phyloP scores from a whole-genome alignment of 1,140 invertebrate genomes.

The Holcopasites calliopsidis region DNA sequence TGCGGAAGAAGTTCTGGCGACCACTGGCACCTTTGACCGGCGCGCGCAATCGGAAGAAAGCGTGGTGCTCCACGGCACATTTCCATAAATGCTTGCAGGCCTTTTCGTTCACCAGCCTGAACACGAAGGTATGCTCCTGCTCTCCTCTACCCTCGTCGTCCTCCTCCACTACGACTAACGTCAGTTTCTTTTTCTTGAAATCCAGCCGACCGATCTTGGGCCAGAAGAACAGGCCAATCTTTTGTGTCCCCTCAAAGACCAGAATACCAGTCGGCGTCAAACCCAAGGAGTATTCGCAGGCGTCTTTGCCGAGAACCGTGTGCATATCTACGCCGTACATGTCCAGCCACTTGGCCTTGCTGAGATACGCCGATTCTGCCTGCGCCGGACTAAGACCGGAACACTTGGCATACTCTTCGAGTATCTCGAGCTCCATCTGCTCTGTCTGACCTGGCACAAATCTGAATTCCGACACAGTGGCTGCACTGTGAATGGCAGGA shows the following conservation, averaged over 20 bases:
- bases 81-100: constrained; percentile 99
- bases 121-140: constrained; percentile 94
- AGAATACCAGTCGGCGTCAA: constrained; percentile 98
- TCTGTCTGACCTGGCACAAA: constrained; percentile 97
- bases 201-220: constrained; percentile 96
- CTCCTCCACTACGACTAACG: constrained; percentile 96
- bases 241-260: constrained; percentile 96
- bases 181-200: constrained; percentile 97
- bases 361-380: constrained; percentile 94
- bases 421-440: constrained; percentile 94
- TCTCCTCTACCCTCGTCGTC: constrained; percentile 93
- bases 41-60: constrained; percentile 96
- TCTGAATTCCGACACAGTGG: constrained; percentile 97
- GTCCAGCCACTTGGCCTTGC: constrained; percentile 97
- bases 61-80: constrained; percentile 99
- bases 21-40: constrained; percentile 93
- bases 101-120: constrained; percentile 94
- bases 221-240: constrained; percentile 99
- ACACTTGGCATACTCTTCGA: constrained; percentile 93
- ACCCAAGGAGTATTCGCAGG: constrained; percentile 97
- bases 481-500: constrained; percentile 92
- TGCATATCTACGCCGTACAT: constrained; percentile 99
- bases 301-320: constrained; percentile 96
- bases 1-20: constrained; percentile 97
- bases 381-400: constrained; percentile 92